Evolutionary conservation across 2,888 invertebrate species (phyloP), one percentile per base, ranked within the genome.

Genomic region (Teleiodes luculella): DNA sequence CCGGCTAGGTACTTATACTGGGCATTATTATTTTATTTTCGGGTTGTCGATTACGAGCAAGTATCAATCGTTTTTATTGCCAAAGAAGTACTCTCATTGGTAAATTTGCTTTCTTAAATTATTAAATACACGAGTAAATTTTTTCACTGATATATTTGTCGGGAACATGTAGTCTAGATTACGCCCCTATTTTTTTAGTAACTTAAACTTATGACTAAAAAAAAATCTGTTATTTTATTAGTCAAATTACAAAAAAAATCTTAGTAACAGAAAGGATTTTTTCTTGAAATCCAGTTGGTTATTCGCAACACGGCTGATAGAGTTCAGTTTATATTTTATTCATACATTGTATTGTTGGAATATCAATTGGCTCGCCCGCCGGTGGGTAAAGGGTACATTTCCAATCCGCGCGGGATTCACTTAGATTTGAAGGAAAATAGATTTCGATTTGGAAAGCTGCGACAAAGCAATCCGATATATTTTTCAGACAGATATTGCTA

Each of bases 391-490:
- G 89, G 88, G 88, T 89, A 89, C 86, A 84, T 85, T 88, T 87
- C 86, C 89, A 88, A 89, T 88, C 88, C 89, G 85, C 89, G 83
- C 86, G 89, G 89, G 89, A 89, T 89, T 89, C 89, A 87, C 89
- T 89, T 89, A 89, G 89, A 88, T 89, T 89, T 88, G 89, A 89
- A 88, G 89, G 89, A 89, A 89, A 88, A 89, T 89, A 89, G 88
- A 89, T 89, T 88, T 89, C 87, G 89, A 88, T 88, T 88, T 87
- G 81, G 81, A 87, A 87, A 87, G 88, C 89, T 87, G 86, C 88
- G 88, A 89, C 89, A 89, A 89, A 88, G 89, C 88, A 88, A 88
- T 89, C 88, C 88, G 89, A 89, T 88, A 89, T 89, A 89, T 89
- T 88, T 89, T 89, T 88, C 88, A 89, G 88, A 87, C 88, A 87